These are phyloP conservation scores for Dromius quadrimaculatus DNA, from an alignment of 2,888 invertebrate species.

Conservation along the genomic window DNA sequence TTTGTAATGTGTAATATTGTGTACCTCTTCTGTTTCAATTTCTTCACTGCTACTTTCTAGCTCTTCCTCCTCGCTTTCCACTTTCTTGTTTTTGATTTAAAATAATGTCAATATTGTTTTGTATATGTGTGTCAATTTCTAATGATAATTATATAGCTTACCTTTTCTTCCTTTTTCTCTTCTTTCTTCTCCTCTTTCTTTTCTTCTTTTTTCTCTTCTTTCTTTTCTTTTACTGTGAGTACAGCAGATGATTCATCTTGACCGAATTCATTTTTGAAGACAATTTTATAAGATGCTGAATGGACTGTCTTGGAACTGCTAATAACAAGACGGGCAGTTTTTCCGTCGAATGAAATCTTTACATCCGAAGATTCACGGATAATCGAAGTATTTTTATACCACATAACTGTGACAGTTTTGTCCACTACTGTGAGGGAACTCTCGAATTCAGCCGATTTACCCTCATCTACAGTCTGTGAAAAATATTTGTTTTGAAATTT, in stretches of 20 bases:
- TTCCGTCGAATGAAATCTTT: constrained; percentile 86
- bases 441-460: constrained; percentile 82
- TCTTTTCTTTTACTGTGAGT: constrained; percentile 78
- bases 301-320: constrained; percentile 79
- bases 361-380: constrained; percentile 83
- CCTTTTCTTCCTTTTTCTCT: constrained; percentile 67
- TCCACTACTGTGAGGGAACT: constrained; percentile 81
- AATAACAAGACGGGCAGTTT: constrained; percentile 83
- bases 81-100: constrained; percentile 47
- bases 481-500: constrained; percentile 42
- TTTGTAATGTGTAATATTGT: constrained; percentile 17
- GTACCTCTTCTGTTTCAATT: constrained; percentile 55
- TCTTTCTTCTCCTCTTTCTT: constrained; percentile 69
- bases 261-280: constrained; percentile 92
- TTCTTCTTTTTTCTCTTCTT: constrained; percentile 70
- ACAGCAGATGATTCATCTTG: constrained; percentile 89
- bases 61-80: constrained; percentile 33
- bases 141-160: constrained; percentile 45
- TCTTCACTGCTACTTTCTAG: constrained; percentile 54
- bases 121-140: constrained; percentile 53
- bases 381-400: constrained; percentile 86
- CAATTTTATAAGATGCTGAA: constrained; percentile 85
- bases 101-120: background rate
- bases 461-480: constrained; percentile 75
- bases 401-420: constrained; percentile 83